phyloP scores from a whole-genome alignment of 2,797 vertebrate species.

The Mus minutoides region DNA sequence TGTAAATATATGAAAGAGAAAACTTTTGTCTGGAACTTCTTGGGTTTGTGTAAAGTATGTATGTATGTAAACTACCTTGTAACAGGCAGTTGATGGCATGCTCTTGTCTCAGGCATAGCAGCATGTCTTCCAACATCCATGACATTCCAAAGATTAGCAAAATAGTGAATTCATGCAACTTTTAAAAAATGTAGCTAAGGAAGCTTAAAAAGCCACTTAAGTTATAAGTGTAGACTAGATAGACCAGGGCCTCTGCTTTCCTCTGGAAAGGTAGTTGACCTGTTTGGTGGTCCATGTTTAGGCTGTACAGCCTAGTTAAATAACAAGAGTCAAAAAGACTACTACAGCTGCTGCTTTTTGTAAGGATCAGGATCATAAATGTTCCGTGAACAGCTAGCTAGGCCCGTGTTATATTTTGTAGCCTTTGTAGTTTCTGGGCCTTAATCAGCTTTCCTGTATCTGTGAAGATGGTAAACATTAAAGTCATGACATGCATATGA shows the following conservation, averaged over 20 bases:
- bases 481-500: slow-evolving; percentile 91
- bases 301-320: slow-evolving; percentile 89
- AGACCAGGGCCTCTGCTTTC: slow-evolving; percentile 75
- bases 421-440: slow-evolving; percentile 96
- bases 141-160: slow-evolving; percentile 86
- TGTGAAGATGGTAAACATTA: slow-evolving; percentile 97
- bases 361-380: slow-evolving; percentile 99
- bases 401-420: slow-evolving; percentile 98
- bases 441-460: slow-evolving; percentile 95
- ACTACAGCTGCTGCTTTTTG: slow-evolving; percentile 95
- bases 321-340: slow-evolving; percentile 92
- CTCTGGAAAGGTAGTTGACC: slow-evolving; percentile 60
- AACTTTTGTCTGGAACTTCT: slow-evolving; percentile 89
- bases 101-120: slow-evolving; percentile 83
- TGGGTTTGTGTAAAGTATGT: slow-evolving; percentile 90
- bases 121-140: slow-evolving; percentile 78
- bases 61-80: slow-evolving; percentile 86
- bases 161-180: slow-evolving; percentile 74
- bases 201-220: slow-evolving; percentile 79
- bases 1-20: slow-evolving; percentile 96
- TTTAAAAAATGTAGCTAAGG: slow-evolving; percentile 70
- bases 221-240: slow-evolving; percentile 53
- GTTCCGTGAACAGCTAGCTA: slow-evolving; percentile 99
- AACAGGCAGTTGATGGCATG: slow-evolving; percentile 84
- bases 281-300: slow-evolving; percentile 60